Evolutionary conservation across 2,888 invertebrate genomes (phyloP), one percentile per base, ranked within the genome.

Genomic region (Shargacucullia verbasci): DNA sequence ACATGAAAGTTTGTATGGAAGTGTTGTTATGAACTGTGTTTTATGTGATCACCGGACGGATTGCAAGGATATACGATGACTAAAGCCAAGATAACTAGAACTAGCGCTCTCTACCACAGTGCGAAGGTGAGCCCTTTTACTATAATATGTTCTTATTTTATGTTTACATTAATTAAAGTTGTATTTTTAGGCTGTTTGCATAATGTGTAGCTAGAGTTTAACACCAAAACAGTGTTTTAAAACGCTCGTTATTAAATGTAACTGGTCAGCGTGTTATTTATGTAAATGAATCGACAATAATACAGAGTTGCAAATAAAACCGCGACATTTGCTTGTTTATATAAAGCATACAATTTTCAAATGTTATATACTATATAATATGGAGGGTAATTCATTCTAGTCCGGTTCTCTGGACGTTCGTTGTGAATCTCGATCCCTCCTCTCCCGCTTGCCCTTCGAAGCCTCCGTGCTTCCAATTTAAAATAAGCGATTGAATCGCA

Each of bases 61-160:
- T 86, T 85, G 70, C 69, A 59, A 69, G 59, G 71, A 70, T 70
- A 55, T 67, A 85, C 72, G 68, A 95, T 95, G 95, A 95, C 95
- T 76, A 95, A 95, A 86, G 94, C 95, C 59, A 95, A 95, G 84
- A 84, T 86, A 75, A 94, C 92, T 54, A 84, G 94, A 80, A 94
- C 93, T 65, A 95, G 94, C 82, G 96, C 97, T 71, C 94, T 97
- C 59, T 96, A 95, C 87, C 97, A 97, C 90, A 95, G 96, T 82
- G 96, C 96, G 52, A 97, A 97, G 96, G 97, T 97, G 85, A 94
- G 92, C 81, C 81, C 78, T 78, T 74, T 76, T 66, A 67, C 45
- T 70, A 49, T 53, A 70, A 61, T 73, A 58, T 49, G 53, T 65
- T 66, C 45, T 64, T 73, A 63, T 52, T 70, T 73, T 49, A 52